Percentiles rank a stretch among this genome's conserved stretches.
These are phyloP conservation scores for Erpobdella octoculata DNA, from an alignment of 2,888 invertebrate genomes.

Conservation along the genomic window DNA sequence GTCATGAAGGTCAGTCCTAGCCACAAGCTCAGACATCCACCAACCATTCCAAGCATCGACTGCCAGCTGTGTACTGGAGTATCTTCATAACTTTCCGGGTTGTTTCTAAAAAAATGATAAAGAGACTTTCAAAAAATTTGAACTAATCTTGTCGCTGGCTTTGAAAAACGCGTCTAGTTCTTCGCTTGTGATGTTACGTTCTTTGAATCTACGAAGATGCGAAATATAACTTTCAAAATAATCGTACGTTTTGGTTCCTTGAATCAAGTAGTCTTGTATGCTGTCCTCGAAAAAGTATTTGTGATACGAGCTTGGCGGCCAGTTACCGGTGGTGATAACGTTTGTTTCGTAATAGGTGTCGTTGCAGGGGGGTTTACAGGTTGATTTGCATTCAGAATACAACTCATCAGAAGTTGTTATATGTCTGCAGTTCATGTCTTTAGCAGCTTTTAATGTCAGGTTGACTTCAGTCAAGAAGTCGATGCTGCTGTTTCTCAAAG, in stretches of 20 bases:
- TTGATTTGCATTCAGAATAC: neutral
- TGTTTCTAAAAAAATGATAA: slow-evolving; percentile 5
- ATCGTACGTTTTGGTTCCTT: too few relatives aligned
- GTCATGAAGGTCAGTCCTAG: slow-evolving; percentile 18
- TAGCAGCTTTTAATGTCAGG: neutral
- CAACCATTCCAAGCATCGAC: slow-evolving; percentile 13
- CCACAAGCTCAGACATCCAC: slow-evolving; percentile 24
- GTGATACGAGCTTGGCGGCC: slow-evolving; percentile 3
- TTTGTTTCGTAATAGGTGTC: neutral
- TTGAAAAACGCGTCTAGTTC: too few relatives aligned
- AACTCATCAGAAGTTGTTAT: neutral
- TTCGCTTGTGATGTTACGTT: neutral
- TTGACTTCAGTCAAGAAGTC: neutral
- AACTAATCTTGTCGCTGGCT: neutral
- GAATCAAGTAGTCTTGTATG: neutral
- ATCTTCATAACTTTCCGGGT: neutral
- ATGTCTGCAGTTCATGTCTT: neutral
- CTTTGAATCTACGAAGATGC: too few relatives aligned
- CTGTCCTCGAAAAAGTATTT: neutral
- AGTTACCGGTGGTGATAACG: slow-evolving; percentile 9
- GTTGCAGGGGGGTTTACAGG: neutral
- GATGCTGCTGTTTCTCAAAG: neutral
- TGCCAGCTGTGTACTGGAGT: neutral
- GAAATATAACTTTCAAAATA: too few relatives aligned
- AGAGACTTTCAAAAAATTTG: slow-evolving; percentile 14